Percentiles rank a stretch among this genome's conserved stretches.
Evolutionary conservation across 2,797 vertebrate genomes (phyloP).

Genomic region (Danio aesculapii): DNA sequence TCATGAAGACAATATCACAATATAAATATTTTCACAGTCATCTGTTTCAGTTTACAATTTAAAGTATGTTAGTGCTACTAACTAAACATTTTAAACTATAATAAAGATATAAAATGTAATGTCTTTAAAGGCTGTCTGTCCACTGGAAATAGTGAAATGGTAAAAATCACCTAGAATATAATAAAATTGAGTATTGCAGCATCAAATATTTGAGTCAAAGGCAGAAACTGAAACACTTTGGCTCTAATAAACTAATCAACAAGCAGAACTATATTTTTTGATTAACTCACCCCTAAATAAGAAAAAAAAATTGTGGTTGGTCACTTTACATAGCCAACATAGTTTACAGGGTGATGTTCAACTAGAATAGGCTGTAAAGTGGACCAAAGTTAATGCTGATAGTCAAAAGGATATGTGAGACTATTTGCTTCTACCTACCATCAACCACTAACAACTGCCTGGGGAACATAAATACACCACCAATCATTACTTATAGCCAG

Average conservation of each 20-base stretch:
- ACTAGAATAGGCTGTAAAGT: constrained; percentile 12
- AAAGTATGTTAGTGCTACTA: not conserved
- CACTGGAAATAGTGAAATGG: not conserved
- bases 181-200: constrained; percentile 37
- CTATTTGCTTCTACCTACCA: constrained; percentile 53
- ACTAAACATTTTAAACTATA: not conserved
- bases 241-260: not conserved
- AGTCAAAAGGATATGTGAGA: constrained; percentile 42
- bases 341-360: constrained; percentile 18
- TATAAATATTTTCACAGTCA: too few relatives aligned
- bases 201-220: not conserved
- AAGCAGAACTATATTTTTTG: not conserved
- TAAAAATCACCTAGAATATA: not conserved
- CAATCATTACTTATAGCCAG: constrained; percentile 71
- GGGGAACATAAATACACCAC: constrained; percentile 76
- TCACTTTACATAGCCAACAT: not conserved
- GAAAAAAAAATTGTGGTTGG: constrained; percentile 25
- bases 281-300: not conserved
- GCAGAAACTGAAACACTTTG: too few relatives aligned
- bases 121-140: not conserved
- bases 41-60: too few relatives aligned
- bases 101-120: not conserved
- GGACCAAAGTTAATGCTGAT: not conserved
- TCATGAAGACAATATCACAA: too few relatives aligned
- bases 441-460: constrained; percentile 63